Evolutionary conservation across 2,113 vertebrate genomes (phyloP), one percentile per base, ranked within the genome.

Genomic region (Cavia aperea): DNA sequence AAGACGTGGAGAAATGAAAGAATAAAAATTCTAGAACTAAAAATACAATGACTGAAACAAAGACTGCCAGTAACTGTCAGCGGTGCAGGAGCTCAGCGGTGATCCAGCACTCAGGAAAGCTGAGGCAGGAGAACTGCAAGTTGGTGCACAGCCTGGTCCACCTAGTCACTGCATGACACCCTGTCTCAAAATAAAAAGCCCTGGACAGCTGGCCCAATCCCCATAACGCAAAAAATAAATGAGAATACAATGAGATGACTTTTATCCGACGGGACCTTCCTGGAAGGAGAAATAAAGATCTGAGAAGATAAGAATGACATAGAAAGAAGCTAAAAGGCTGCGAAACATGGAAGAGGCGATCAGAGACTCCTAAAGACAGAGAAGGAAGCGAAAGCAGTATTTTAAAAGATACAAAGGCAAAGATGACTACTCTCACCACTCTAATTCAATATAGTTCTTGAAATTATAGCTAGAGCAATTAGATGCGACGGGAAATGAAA

Each of bases 11-110:
- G 58, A 91, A 89, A 91, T 39, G 21, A 87, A 89, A 75, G 21
- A 75, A 68, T 77, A 70, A 89, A 72, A 87, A 46, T 78, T 73
- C 31, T 75, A 83, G 65, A 94, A 54, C 10, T 78, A 15, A 72
- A 92, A 92, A 82, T 31, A 78, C 1, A 94, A 11, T 82, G 51
- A 81, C 39, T 81, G 19, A 94, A 89, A 93, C 63, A 79, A 81
- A 91, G 39, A 92, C 72, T 46, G 39, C 24, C 72, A 46, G 2
- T 46, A 75, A 29, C 70, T 18, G 46, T 29, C 26, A 31, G 26
- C 10, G 26, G 75, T 4, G 29, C 75, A 78, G 75, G 29, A 9
- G 14, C 26, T 19, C 43, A 29, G 29, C 46, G 33, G 15, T 33
- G 31, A 33, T 8, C 29, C 75, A 51, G 75, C 26, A 31, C 46